Evolutionary conservation across 2,888 invertebrate genomes (phyloP).

Genomic region (Itoplectis maculator): DNA sequence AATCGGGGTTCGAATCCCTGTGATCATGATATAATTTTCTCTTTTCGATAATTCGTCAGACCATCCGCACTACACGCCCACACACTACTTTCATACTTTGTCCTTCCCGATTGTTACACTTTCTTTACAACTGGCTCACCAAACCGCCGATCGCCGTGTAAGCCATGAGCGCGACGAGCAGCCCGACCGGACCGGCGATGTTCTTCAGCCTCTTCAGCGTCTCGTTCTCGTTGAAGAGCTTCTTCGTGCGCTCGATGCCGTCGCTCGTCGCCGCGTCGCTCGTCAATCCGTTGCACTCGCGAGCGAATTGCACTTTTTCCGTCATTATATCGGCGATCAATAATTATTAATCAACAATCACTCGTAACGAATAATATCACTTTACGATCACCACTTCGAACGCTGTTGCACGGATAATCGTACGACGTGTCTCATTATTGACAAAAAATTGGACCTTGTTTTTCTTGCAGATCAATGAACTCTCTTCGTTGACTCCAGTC

Average conservation of each 20-base stretch:
- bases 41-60: too few relatives aligned
- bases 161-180: slow-evolving; percentile 90
- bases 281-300: slow-evolving; percentile 57
- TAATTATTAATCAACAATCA: slow-evolving; percentile 4
- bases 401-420: neutral
- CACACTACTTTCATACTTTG: too few relatives aligned
- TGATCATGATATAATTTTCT: too few relatives aligned
- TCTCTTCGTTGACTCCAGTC: neutral
- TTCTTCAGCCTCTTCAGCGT: slow-evolving; percentile 86
- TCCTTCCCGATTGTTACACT: too few relatives aligned
- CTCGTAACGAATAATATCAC: neutral
- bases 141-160: slow-evolving; percentile 93
- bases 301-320: slow-evolving; percentile 57
- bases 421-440: neutral
- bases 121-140: slow-evolving; percentile 88
- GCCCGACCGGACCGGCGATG: slow-evolving; percentile 90
- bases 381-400: neutral
- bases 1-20: too few relatives aligned
- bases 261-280: slow-evolving; percentile 39
- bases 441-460: neutral
- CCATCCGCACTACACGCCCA: too few relatives aligned
- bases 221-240: slow-evolving; percentile 48
- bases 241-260: slow-evolving; percentile 4
- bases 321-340: slow-evolving; percentile 28
- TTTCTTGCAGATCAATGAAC: neutral